Evolutionary conservation across 2,113 vertebrate species (phyloP).

Genomic region (Tiliqua scincoides): DNA sequence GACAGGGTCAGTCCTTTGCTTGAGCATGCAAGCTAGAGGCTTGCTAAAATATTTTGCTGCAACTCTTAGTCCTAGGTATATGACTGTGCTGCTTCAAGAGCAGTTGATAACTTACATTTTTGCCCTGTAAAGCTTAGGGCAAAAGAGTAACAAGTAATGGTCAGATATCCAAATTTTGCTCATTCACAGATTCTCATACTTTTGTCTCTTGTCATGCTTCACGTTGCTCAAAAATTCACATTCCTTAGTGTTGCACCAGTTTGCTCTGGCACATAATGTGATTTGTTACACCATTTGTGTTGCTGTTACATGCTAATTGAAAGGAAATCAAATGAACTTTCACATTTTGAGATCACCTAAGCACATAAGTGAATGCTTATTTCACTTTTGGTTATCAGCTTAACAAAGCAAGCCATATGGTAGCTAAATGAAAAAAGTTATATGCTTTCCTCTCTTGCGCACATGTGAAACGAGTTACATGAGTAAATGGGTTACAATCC

Average conservation of each 20-base stretch:
- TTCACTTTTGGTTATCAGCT: not conserved
- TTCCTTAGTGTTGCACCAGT: not conserved
- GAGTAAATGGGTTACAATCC: fast-evolving
- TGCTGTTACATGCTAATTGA: not conserved
- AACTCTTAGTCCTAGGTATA: too few relatives aligned
- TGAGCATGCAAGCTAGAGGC: not conserved
- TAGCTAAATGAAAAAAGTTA: not conserved
- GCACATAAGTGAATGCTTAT: not conserved
- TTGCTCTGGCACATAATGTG: not conserved
- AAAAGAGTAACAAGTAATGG: too few relatives aligned
- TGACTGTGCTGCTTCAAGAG: too few relatives aligned
- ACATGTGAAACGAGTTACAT: not conserved
- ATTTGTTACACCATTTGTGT: not conserved
- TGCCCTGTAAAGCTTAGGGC: too few relatives aligned
- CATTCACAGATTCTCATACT: not conserved
- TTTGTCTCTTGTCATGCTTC: not conserved
- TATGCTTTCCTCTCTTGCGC: not conserved
- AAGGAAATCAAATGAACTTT: not conserved
- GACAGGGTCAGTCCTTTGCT: not conserved
- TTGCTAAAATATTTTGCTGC: too few relatives aligned
- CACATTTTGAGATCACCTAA: not conserved
- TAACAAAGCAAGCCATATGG: not conserved
- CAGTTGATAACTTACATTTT: too few relatives aligned
- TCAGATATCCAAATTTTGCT: too few relatives aligned
- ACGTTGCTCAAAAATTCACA: not conserved